These are phyloP conservation scores for Anthopleura sola DNA, from an alignment of 64 coral and sea anemone genomes.

Conservation along the genomic window DNA sequence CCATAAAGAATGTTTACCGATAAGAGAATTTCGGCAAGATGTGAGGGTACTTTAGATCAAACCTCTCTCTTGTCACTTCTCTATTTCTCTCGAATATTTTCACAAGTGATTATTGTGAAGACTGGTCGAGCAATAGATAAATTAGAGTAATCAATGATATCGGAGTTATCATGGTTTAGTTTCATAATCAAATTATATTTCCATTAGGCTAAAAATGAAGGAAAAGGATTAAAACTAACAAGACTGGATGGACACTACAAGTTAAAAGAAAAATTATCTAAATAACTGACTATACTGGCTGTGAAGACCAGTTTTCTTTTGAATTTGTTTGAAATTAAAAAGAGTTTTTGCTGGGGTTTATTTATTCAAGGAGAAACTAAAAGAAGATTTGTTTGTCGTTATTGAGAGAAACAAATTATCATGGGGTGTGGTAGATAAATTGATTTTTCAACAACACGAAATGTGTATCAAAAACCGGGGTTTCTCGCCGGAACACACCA, in stretches of 20 bases:
- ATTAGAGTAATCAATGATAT: constrained; percentile 11
- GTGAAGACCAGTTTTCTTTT: not conserved
- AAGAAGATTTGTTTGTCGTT: not conserved
- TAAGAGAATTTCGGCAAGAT: not conserved
- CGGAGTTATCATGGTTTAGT: constrained; percentile 2
- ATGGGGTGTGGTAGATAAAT: not conserved
- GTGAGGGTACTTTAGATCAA: not conserved
- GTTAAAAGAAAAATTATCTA: not conserved
- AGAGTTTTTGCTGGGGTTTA: not conserved
- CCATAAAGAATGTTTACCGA: not conserved
- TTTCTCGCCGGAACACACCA: not conserved
- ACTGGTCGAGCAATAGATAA: not conserved
- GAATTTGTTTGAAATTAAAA: not conserved
- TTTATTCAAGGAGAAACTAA: not conserved
- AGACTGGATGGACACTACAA: not conserved
- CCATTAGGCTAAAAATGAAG: not conserved
- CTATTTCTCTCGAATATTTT: not conserved
- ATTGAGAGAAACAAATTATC: not conserved
- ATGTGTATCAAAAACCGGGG: not conserved
- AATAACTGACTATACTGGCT: not conserved
- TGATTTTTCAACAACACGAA: constrained; percentile 2
- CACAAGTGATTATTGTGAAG: constrained; percentile 9
- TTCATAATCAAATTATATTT: constrained; percentile 9
- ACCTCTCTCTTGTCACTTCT: not conserved
- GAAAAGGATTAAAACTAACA: not conserved